Evolutionary conservation across 2,888 invertebrate species (phyloP).

Genomic region (Eupithecia insigniata): DNA sequence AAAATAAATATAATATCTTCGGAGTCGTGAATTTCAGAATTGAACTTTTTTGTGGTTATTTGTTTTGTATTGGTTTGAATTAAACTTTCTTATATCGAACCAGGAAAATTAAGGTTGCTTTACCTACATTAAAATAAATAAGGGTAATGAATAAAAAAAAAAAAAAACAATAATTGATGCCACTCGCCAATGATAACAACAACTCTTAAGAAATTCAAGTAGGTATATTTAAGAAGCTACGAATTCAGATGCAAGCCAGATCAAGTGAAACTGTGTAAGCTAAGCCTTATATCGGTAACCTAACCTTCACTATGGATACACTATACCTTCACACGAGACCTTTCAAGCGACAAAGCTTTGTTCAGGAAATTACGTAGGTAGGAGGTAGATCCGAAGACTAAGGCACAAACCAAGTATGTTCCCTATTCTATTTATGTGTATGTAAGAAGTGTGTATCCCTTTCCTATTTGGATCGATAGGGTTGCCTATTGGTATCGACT

Average conservation of each 20-base stretch:
- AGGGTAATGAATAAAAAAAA: too few relatives aligned
- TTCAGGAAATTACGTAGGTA: conserved; percentile 7
- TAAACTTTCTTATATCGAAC: not conserved
- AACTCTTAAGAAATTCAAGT: not conserved
- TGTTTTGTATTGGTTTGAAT: not conserved
- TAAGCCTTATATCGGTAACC: not conserved
- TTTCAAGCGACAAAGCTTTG: conserved; percentile 12
- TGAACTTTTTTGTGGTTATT: not conserved
- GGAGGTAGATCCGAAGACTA: not conserved
- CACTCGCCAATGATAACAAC: not conserved
- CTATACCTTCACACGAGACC: conserved; percentile 1
- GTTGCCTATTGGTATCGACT: conserved; percentile 20
- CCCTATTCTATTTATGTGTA: not conserved
- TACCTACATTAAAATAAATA: not conserved
- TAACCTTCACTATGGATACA: not conserved
- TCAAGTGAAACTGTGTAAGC: not conserved
- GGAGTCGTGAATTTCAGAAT: not conserved
- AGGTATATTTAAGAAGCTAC: not conserved
- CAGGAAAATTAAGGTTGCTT: not conserved
- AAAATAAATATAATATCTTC: not conserved
- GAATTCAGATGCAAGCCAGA: not conserved
- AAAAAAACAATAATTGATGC: too few relatives aligned
- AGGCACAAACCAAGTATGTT: not conserved
- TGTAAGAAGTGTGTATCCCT: not conserved
- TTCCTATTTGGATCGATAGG: conserved; percentile 14